phyloP scores from a whole-genome alignment of 1,140 invertebrate species.

The Diorhabda sublineata region DNA sequence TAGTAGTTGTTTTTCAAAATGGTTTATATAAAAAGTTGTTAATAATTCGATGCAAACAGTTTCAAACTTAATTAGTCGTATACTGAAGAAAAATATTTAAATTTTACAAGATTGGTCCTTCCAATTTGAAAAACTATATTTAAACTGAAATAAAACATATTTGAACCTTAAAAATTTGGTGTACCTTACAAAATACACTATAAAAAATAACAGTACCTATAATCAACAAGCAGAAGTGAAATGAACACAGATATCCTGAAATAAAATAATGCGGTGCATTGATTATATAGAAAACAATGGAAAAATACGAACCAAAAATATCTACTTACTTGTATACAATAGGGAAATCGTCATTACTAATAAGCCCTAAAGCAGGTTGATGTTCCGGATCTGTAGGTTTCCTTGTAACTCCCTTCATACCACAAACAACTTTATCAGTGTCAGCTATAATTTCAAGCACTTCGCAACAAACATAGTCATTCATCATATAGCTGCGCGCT shows the following conservation, averaged over 20 bases:
- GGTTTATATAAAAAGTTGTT: too few relatives aligned
- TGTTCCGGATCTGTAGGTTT: conserved; percentile 60
- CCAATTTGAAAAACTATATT: too few relatives aligned
- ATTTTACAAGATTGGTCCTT: too few relatives aligned
- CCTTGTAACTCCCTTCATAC: conserved; percentile 73
- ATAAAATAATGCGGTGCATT: conserved; percentile 5
- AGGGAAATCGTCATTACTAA: conserved; percentile 80
- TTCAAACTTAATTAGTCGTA: too few relatives aligned
- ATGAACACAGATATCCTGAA: neutral
- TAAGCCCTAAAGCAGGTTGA: conserved; percentile 73
- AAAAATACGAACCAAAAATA: neutral
- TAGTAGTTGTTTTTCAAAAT: too few relatives aligned
- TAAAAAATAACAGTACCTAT: neutral
- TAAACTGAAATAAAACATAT: too few relatives aligned
- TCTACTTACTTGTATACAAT: conserved; percentile 77
- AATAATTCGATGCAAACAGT: too few relatives aligned
- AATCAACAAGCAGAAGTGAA: neutral
- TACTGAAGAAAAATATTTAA: too few relatives aligned
- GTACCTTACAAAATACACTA: too few relatives aligned
- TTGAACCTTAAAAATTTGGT: too few relatives aligned
- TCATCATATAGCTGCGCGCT: conserved; percentile 70
- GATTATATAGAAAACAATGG: neutral
- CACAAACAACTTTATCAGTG: conserved; percentile 80
- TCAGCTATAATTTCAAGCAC: conserved; percentile 82
- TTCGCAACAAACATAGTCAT: conserved; percentile 83